Conservation (phyloP, 2,113 vertebrate species). For the Semnopithecus entellus region DNA sequence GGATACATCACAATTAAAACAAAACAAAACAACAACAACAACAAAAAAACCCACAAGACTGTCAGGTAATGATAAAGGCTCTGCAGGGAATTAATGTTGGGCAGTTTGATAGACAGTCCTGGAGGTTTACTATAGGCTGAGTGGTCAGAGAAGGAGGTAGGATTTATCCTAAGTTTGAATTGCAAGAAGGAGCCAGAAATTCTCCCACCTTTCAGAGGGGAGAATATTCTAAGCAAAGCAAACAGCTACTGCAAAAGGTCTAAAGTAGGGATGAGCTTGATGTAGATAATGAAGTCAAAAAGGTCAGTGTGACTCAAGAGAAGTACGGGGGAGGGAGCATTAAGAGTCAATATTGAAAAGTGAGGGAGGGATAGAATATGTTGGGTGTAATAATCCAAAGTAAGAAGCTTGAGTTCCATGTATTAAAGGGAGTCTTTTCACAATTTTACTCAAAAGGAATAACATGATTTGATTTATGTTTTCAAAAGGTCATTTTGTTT, state of each 20-base stretch:
- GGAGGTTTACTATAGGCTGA: neutral
- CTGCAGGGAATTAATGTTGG: neutral
- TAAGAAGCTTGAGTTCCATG: neutral
- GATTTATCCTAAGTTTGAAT: neutral
- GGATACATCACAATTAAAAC: neutral
- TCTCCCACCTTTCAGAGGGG: neutral
- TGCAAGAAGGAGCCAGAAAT: neutral
- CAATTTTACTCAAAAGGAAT: neutral
- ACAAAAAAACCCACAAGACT: neutral
- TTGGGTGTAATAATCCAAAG: neutral
- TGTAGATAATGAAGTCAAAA: neutral
- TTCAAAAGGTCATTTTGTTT: conserved; percentile 14
- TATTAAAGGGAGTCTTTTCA: neutral
- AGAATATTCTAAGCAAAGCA: neutral
- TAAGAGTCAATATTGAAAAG: neutral
- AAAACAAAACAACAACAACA: neutral
- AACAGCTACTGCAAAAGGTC: neutral
- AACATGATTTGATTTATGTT: neutral
- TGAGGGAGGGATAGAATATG: neutral
- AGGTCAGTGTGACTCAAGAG: neutral
- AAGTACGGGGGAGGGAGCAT: neutral
- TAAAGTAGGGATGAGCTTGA: neutral
- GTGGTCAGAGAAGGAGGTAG: neutral
- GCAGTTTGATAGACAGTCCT: neutral
- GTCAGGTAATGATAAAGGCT: neutral